Evolutionary conservation across 2,888 invertebrate genomes (phyloP).

Genomic region (Eurytoma adleriae): DNA sequence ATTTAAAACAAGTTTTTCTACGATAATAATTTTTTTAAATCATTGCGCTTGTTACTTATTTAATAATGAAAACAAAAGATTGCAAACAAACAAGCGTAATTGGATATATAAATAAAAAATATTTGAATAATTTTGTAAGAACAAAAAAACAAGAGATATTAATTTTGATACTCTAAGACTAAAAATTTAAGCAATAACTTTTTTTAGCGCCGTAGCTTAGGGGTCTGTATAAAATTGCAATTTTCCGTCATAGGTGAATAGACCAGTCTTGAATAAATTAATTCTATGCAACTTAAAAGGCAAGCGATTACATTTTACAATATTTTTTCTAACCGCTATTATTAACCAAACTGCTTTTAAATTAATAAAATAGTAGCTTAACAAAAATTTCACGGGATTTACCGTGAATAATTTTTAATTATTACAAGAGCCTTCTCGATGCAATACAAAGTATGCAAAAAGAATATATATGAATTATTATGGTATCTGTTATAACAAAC

Average conservation of each 20-base stretch:
- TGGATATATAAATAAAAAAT: not conserved
- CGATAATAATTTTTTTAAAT: not conserved
- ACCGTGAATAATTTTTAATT: too few relatives aligned
- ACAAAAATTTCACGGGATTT: too few relatives aligned
- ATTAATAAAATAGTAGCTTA: too few relatives aligned
- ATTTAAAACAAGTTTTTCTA: constrained; percentile 20
- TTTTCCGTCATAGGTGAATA: not conserved
- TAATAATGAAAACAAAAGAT: not conserved
- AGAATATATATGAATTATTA: too few relatives aligned
- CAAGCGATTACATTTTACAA: too few relatives aligned
- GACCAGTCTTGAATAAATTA: too few relatives aligned
- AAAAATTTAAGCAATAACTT: constrained; percentile 33
- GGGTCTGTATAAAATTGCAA: not conserved
- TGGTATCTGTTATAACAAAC: too few relatives aligned
- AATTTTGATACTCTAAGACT: constrained; percentile 29
- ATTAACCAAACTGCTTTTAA: too few relatives aligned
- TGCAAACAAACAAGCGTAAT: not conserved
- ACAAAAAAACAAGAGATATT: not conserved
- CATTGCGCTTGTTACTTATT: constrained; percentile 16
- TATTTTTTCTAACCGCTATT: too few relatives aligned
- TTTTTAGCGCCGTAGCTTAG: constrained; percentile 11
- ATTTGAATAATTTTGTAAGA: constrained; percentile 9
- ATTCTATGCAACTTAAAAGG: too few relatives aligned
- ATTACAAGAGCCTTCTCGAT: too few relatives aligned
- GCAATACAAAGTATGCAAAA: too few relatives aligned